Evolutionary conservation across 2,113 vertebrate species (phyloP), one percentile per base, ranked within the genome.

Genomic region (Ploceus nigricollis): DNA sequence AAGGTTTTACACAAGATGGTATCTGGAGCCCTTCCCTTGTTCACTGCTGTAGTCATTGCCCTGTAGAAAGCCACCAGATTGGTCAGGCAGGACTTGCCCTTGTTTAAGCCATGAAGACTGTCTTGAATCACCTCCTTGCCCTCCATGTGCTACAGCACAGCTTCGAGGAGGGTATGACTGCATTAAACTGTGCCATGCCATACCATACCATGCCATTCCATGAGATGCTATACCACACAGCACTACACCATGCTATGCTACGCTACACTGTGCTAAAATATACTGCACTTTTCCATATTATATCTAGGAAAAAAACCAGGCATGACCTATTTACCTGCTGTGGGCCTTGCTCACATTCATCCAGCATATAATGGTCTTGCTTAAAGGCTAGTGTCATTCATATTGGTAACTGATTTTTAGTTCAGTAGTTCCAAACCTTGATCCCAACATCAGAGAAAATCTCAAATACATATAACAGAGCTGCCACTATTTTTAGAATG

Each of bases 391-490:
- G 6, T n/a, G 44, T 8, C 4, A 8, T 71, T 87, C 9, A 3
- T 82, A 76, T 47, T 9, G 7, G 19, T 37, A 87, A 84, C 91
- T 48, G 84, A 20, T 48, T 90, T 87, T 92, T 65, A 60, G 76
- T 69, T 92, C 70, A n/a, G 30, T 27, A 69, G 63, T 61, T 65
- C 47, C 35, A 87, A 87, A 92, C 92, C 90, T 95, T 93, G 76
- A 87, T 91, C 69, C 39, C 37, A 58, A 87, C 83, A 89, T 94
- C 87, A 90, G 77, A 87, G 10, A 42, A 90, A 92, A 93, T 63
- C 66, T 82, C 68, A 51, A 77, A 73, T 40, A 33, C 37, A 50
- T 8, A 6, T 42, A 81, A 71, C 40, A 90, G 85, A 63, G 37
- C 28, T 82, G 44, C 20, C 11, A 30, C 70, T 90, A 90, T 87